These are phyloP conservation scores for Camponotus pennsylvanicus DNA, from an alignment of 1,140 invertebrate genomes.

Conservation along the genomic window DNA sequence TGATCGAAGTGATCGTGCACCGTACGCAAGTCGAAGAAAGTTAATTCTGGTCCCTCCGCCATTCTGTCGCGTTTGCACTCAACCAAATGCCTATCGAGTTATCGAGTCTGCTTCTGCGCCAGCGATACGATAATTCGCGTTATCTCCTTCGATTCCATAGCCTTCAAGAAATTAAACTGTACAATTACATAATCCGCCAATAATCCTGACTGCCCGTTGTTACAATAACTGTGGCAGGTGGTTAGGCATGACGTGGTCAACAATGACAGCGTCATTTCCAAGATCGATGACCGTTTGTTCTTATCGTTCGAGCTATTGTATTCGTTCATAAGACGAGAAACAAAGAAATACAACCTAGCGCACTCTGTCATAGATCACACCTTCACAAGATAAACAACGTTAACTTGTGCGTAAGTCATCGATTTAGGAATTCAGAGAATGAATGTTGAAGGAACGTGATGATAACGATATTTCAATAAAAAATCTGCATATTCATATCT, in stretches of 20 bases:
- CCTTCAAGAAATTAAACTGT: not conserved
- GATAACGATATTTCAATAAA: not conserved
- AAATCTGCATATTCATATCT: not conserved
- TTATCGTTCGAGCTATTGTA: not conserved
- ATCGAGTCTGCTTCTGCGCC: slow-evolving; percentile 11
- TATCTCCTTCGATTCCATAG: slow-evolving; percentile 22
- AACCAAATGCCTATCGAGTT: not conserved
- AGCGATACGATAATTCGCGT: slow-evolving; percentile 19
- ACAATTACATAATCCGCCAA: not conserved
- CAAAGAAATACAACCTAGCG: not conserved
- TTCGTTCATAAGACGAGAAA: not conserved
- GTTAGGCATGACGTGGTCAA: not conserved
- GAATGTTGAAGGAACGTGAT: not conserved
- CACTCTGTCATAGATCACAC: not conserved
- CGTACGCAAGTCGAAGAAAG: slow-evolving; percentile 81
- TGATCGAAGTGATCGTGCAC: slow-evolving; percentile 85
- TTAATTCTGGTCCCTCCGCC: slow-evolving; percentile 81
- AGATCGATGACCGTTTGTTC: not conserved
- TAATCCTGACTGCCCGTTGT: not conserved
- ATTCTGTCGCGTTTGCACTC: slow-evolving; percentile 71
- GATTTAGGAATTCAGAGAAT: not conserved
- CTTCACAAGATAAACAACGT: not conserved
- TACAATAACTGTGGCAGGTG: not conserved
- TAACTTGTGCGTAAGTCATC: not conserved
- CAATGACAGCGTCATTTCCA: not conserved